phyloP scores from a whole-genome alignment of 1,140 invertebrate species.

The Bombus balteatus region DNA sequence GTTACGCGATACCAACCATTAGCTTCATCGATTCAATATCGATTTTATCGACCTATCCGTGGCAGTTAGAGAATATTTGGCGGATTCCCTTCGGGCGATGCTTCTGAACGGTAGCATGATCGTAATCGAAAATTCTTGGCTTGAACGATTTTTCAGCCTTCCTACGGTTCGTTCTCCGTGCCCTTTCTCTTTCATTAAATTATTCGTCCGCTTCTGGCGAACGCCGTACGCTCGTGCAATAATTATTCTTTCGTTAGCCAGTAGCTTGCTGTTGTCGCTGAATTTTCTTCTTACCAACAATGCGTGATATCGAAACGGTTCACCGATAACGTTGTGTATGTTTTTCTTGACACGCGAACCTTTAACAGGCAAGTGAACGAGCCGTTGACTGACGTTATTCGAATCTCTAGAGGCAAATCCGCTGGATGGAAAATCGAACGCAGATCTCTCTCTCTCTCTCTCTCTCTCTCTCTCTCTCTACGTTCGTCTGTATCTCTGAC shows the following conservation, averaged over 20 bases:
- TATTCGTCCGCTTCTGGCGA: neutral
- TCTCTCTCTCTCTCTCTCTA: neutral
- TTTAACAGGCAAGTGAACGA: neutral
- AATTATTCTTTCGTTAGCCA: neutral
- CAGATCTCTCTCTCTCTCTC: neutral
- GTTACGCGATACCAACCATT: conserved; percentile 65
- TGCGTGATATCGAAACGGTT: conserved; percentile 22
- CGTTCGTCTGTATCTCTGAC: neutral
- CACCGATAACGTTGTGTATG: conserved; percentile 15
- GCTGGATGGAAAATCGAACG: neutral
- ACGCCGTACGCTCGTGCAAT: neutral
- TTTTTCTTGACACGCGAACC: neutral
- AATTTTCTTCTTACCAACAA: neutral
- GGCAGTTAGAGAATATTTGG: conserved; percentile 39
- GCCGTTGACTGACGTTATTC: conserved; percentile 2
- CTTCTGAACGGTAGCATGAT: neutral
- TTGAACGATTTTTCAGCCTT: conserved; percentile 44
- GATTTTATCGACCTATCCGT: conserved; percentile 51
- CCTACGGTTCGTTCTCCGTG: too few species aligned
- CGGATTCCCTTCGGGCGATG: conserved; percentile 21
- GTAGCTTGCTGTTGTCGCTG: neutral
- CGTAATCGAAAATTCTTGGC: conserved; percentile 37
- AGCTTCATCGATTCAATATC: conserved; percentile 54
- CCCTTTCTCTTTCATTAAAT: neutral
- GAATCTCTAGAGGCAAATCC: conserved; percentile 3